Evolutionary conservation across 2,888 invertebrate species (phyloP), one percentile per base, ranked within the genome.

Genomic region (Balanococcus diminutus): DNA sequence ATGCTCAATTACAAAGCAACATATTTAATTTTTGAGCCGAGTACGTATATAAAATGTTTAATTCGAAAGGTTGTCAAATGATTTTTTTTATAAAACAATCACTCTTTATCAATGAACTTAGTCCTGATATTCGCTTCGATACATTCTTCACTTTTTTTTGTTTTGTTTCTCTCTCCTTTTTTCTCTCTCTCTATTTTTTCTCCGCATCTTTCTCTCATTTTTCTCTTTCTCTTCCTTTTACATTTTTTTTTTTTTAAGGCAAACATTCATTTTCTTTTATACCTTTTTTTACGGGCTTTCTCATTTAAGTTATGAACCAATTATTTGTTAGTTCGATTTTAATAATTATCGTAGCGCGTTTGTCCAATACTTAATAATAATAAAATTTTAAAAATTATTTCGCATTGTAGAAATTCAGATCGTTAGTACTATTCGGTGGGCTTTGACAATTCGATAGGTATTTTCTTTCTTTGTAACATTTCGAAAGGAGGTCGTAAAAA

Each of bases 131-230:
- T 79, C 36, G 75, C 75, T 79, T 79, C 36, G 75, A 79, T 79
- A 79, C 75, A 79, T 79, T 79, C 75, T 79, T 28, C 75, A 79
- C 75, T 1, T 79, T 79, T 14, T 75, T 75, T 72, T 72, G 16
- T 46, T 42, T 79, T 79, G 9, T 82, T 31, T 42, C 32, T 25
- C 42, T 72, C 14, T 94, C 89, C 83, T 1, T 82, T 32, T 81
- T 1, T 82, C 56, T 42, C 19, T 16, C 19, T 72, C 0, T 94
- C 89, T 86, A 1, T 72, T 2, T 25, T 56, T 22, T 81, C 86
- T 81, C 81, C 46, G 28, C 46, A 75, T 86, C 81, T 81, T 81
- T 81, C 42, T 86, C 81, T 86, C 56, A n/a, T n/a, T n/a, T 81
- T 32, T 86, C 75, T 82, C 36, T 86, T 67, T 82, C 67, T 86